Base-by-base conservation (phyloP, 2,797 vertebrate genomes). In the Macropus fuliginosus region DNA sequence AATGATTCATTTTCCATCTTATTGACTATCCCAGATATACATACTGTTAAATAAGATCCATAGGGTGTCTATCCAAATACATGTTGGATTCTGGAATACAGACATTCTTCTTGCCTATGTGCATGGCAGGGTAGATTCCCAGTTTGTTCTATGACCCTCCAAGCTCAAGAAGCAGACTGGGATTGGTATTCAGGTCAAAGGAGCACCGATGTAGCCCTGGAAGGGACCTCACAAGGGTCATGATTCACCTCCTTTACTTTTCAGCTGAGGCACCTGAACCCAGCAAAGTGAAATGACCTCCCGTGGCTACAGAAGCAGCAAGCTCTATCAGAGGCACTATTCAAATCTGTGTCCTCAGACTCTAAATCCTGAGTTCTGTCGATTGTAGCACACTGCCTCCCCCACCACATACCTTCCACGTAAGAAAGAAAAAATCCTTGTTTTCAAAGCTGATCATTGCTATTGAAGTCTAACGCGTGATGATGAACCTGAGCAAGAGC, bases 361-460 rank as follows among this genome's bases (percentile, higher is more conserved):
- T 24, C 62, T 81, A 27, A 81, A 46, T 46, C 21, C 40, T 27
- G 21, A 81, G 74, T 14, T 40, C 66, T 74, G 21, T 40, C n/a
- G 6, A 21, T 40, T 74, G n/a, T 24, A 24, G 16, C 18, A 21
- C n/a, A 74, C 14, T 74, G 28, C 18, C n/a, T 40, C 66, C n/a
- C n/a, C 21, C n/a, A 40, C n/a, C 6, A 56, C 10, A 91, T 28
- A 90, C n/a, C 40, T 28, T 52, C 55, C 34, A 74, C n/a, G 16
- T 56, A 56, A 94, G 81, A 55, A 93, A 94, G 29, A 95, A 29
- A 34, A 90, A 92, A 57, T 16, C 62, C 11, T 12, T 91, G 21
- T 28, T 50, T 54, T 54, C 66, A 56, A 87, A 87, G 59, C 87
- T 87, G 31, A 1, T 90, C 50, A 21, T 28, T 56, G 5, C n/a